Percentiles rank a stretch among this genome's conserved stretches.
phyloP scores from a whole-genome alignment of 2,797 vertebrate genomes.

The Tauraco hartlaubi region DNA sequence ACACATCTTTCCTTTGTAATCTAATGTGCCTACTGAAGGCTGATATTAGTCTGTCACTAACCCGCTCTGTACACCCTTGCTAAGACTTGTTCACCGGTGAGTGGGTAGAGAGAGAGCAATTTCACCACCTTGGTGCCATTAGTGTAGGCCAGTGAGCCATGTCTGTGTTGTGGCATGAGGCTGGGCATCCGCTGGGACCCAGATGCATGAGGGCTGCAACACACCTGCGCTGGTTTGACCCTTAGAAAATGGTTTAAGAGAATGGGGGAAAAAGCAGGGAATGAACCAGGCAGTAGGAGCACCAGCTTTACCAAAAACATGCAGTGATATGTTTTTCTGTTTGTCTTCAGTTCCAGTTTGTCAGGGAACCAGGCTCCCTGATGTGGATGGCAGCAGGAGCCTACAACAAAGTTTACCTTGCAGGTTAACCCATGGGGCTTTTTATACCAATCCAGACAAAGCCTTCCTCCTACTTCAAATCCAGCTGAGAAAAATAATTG shows the following conservation, averaged over 20 bases:
- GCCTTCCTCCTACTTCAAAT: background rate
- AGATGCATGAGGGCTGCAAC: background rate
- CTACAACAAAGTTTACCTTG: background rate
- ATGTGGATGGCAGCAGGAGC: background rate
- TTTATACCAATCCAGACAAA: background rate
- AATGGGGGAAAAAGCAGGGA: background rate
- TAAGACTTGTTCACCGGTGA: background rate
- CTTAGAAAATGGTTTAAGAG: background rate
- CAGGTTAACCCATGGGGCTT: background rate
- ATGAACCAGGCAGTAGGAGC: background rate
- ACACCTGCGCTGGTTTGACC: rapidly evolving
- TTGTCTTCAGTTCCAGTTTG: background rate
- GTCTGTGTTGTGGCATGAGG: background rate
- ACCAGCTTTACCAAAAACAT: background rate
- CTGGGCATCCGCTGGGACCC: background rate
- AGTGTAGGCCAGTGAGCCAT: rapidly evolving
- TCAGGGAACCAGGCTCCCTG: background rate
- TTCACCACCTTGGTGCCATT: background rate
- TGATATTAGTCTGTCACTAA: background rate
- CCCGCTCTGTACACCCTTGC: background rate
- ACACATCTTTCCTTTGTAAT: background rate
- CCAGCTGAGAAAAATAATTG: background rate
- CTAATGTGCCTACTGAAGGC: background rate
- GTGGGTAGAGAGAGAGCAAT: background rate
- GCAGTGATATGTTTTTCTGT: background rate